Conservation (phyloP, 2,113 vertebrate species). For the Procavia capensis region DNA sequence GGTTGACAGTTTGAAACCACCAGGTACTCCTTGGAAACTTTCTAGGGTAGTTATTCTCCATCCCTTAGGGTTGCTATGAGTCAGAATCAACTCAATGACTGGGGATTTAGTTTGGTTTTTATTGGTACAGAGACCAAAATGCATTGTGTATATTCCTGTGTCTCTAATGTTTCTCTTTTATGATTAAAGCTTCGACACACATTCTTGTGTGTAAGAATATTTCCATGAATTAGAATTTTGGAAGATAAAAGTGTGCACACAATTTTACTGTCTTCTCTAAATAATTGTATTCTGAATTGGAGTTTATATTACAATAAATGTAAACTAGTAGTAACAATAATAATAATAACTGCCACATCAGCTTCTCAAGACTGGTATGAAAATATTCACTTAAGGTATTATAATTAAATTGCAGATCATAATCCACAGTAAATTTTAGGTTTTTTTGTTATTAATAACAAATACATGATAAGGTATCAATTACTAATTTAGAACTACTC, state of each 20-base stretch:
- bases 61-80: no score
- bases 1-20: no score
- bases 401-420: background rate
- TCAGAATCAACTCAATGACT: no score
- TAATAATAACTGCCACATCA: background rate
- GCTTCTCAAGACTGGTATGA: background rate
- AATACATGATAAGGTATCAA: slow-evolving; percentile 43
- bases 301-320: background rate
- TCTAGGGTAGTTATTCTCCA: no score
- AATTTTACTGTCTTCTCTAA: background rate
- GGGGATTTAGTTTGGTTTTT: no score
- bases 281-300: background rate
- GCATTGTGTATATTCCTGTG: background rate
- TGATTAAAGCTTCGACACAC: background rate
- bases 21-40: no score
- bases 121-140: background rate
- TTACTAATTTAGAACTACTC: slow-evolving; percentile 65
- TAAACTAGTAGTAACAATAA: background rate
- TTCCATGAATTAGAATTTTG: slow-evolving; percentile 41
- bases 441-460: slow-evolving; percentile 61
- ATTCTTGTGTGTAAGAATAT: background rate
- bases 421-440: slow-evolving; percentile 5
- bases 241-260: background rate
- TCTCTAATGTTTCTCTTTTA: background rate
- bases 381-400: slow-evolving; percentile 50